Base-by-base conservation (phyloP, 1,140 invertebrate genomes). In the Lordiphosa collinella region DNA sequence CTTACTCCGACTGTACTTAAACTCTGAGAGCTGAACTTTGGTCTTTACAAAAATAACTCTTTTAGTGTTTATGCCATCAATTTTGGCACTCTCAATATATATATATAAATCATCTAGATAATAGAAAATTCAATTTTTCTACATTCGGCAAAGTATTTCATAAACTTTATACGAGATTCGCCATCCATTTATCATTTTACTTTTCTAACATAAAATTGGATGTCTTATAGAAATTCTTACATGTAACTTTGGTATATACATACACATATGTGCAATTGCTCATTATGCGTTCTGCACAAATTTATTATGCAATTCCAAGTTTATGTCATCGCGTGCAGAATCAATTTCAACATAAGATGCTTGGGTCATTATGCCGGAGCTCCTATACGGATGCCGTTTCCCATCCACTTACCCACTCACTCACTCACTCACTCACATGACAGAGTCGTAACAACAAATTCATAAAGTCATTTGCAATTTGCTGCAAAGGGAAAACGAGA, bases 391-490 rank as follows among this genome's bases (percentile, higher is more conserved):
- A 29, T 40, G 10, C 36, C 7, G 5, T 22, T 25, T 9, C 18
- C 38, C 41, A n/a, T 25, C 32, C 32, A 51, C 22, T 40, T 16
- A 37, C 49, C 32, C 43, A 29, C 50, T 47, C 6, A 12, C 16
- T 36, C 22, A 9, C 49, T 32, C 6, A 12, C 16, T 36, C 22
- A 9, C 49, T 32, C 29, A 32, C 16, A 35, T 43, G 51, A 14
- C 14, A 37, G 12, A 49, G 61, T 49, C 49, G 41, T 56, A 44
- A 47, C 35, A 66, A 36, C 48, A 73, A 72, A 68, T 57, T 84
- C 72, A 82, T 84, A 72, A 76, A 84, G 72, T 78, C 78, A 82
- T 82, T 82, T 73, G 78, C 78, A 78, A 82, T 82, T 80, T 82
- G 67, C 59, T 72, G 78, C 56, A 57, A 69, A 57, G 48, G 40